A percentile compares a stretch with the other conserved stretches of the same genome.
Conservation (phyloP, 2,888 invertebrate species). For the Hemistola chrysoprasaria region DNA sequence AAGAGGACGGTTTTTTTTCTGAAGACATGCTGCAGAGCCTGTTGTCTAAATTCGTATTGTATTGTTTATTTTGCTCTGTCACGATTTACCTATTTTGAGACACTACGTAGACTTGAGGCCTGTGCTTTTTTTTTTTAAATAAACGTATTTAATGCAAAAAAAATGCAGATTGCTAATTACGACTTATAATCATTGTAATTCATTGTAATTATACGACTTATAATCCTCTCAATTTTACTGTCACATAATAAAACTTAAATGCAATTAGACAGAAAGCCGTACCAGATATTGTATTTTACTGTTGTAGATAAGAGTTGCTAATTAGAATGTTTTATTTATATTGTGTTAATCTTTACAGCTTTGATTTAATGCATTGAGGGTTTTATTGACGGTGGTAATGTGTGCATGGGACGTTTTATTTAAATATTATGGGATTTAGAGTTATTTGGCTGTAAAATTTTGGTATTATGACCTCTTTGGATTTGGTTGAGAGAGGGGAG, state of each 20-base stretch:
- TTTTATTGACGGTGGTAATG: constrained; percentile 17
- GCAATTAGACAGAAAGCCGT: constrained; percentile 24
- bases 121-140: too few species aligned
- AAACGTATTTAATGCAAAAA: too few species aligned
- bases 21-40: too few species aligned
- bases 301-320: constrained; percentile 25
- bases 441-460: constrained; percentile 13
- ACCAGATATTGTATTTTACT: constrained; percentile 21
- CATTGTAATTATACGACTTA: too few species aligned
- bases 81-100: too few species aligned
- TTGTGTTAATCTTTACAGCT: constrained; percentile 11
- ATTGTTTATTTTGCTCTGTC: too few species aligned
- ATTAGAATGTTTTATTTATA: constrained; percentile 28
- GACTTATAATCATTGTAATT: too few species aligned
- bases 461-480: constrained; percentile 5
- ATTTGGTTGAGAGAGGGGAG: too few species aligned
- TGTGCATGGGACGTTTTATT: constrained; percentile 12
- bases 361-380: constrained; percentile 12
- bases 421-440: constrained; percentile 21
- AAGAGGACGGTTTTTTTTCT: constrained; percentile 2
- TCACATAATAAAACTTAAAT: constrained; percentile 27
- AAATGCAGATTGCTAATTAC: constrained; percentile 21
- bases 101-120: too few species aligned
- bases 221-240: constrained; percentile 26
- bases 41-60: too few species aligned